Conservation (phyloP, 2,888 invertebrate species). For the Boloria euphrosyne region DNA sequence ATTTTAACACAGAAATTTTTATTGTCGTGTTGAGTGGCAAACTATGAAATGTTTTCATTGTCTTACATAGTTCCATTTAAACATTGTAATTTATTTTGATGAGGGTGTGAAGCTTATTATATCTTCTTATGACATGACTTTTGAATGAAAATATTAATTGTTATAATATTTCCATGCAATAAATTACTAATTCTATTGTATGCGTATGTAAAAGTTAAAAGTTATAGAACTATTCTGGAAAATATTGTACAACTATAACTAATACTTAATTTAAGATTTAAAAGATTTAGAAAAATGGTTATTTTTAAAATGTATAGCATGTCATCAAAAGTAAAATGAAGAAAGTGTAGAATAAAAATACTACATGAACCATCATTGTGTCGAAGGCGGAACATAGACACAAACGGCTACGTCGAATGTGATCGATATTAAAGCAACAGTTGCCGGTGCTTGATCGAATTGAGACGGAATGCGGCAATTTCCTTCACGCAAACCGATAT, state of each 20-base stretch:
- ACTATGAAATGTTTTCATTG: constrained; percentile 56
- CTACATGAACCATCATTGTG: constrained; percentile 6
- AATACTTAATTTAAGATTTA: too few species aligned
- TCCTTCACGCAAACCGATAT: constrained; percentile 39
- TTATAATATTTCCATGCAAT: constrained; percentile 31
- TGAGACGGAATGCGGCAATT: constrained; percentile 39
- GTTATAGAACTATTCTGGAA: too few species aligned
- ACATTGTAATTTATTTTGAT: constrained; percentile 45
- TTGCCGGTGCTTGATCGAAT: constrained; percentile 35
- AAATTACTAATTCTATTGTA: background rate
- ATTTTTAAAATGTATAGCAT: too few species aligned
- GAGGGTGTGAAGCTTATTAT: constrained; percentile 44
- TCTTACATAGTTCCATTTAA: constrained; percentile 52
- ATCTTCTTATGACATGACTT: constrained; percentile 31
- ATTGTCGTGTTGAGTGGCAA: constrained; percentile 32
- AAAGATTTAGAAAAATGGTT: too few species aligned
- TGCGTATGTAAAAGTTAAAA: too few species aligned
- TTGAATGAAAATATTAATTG: constrained; percentile 42
- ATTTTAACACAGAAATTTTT: constrained; percentile 39
- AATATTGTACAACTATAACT: too few species aligned
- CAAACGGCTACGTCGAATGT: constrained; percentile 21
- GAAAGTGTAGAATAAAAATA: background rate
- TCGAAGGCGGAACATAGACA: constrained; percentile 10
- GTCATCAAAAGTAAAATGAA: background rate
- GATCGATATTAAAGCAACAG: constrained; percentile 37